phyloP scores from a whole-genome alignment of 2,888 invertebrate species.

The Endomychus coccineus region DNA sequence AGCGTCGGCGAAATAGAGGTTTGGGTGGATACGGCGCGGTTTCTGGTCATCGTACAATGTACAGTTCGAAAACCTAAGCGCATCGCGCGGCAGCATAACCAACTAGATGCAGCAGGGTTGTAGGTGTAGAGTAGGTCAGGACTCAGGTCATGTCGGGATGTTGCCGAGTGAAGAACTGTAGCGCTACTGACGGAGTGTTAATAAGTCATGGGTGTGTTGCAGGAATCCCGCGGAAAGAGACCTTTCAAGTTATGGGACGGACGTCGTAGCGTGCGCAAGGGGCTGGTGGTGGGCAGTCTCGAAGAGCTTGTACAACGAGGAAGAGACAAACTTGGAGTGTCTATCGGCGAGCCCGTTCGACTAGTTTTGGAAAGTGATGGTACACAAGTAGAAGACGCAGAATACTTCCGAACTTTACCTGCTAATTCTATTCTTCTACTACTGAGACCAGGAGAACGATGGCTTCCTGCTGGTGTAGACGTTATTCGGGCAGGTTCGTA shows the following conservation, averaged over 20 bases:
- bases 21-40: no score
- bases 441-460: conserved; percentile 83
- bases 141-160: conserved; percentile 30
- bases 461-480: conserved; percentile 91
- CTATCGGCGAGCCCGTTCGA: conserved; percentile 77
- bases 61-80: conserved; percentile 10
- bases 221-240: conserved; percentile 93
- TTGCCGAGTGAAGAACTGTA: conserved; percentile 22
- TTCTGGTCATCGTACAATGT: no score
- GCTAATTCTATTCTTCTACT: conserved; percentile 85
- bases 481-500: conserved; percentile 83
- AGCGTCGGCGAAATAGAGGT: no score
- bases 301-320: conserved; percentile 67
- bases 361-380: conserved; percentile 93
- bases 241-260: conserved; percentile 97
- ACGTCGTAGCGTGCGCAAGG: conserved; percentile 87
- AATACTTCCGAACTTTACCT: conserved; percentile 89
- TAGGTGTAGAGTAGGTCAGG: conserved; percentile 38
- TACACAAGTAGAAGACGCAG: conserved; percentile 93
- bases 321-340: conserved; percentile 84
- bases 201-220: conserved; percentile 32
- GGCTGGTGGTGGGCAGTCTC: conserved; percentile 84
- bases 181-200: no score
- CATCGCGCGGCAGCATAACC: conserved; percentile 20
- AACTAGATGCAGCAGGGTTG: conserved; percentile 14